Conservation (phyloP, 2,113 vertebrate genomes). For the Crotalus helleri region DNA sequence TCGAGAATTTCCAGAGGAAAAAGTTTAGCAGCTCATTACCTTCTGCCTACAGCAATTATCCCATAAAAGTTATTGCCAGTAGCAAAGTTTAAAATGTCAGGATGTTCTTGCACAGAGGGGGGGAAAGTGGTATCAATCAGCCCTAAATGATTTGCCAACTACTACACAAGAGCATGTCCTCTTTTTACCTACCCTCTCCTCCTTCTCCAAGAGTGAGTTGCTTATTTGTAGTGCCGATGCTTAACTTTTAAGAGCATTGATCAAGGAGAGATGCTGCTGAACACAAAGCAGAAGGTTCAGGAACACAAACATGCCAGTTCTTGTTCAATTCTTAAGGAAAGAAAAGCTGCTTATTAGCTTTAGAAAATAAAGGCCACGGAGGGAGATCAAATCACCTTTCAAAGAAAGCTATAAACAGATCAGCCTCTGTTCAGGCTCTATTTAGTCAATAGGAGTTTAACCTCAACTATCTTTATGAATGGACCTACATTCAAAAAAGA, state of each 20-base stretch:
- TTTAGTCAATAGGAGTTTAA: background rate
- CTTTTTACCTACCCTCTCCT: background rate
- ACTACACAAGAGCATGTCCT: no score
- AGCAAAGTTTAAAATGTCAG: slow-evolving; percentile 32
- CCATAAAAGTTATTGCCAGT: slow-evolving; percentile 29
- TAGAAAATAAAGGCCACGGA: background rate
- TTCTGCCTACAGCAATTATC: slow-evolving; percentile 43
- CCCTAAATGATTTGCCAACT: slow-evolving; percentile 10
- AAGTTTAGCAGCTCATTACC: slow-evolving; percentile 46
- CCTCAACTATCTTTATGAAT: background rate
- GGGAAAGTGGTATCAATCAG: background rate
- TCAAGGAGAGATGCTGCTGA: background rate
- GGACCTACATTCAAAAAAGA: background rate
- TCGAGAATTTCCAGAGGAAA: background rate
- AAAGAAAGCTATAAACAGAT: background rate
- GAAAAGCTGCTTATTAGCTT: slow-evolving; percentile 13
- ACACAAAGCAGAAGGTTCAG: background rate
- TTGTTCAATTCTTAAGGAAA: background rate
- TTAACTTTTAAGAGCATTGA: slow-evolving; percentile 4
- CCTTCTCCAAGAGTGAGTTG: background rate
- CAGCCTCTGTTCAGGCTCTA: background rate
- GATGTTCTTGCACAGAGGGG: background rate
- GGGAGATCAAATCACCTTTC: slow-evolving; percentile 18
- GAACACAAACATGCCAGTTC: background rate
- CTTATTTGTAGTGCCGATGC: slow-evolving; percentile 12